Conservation (phyloP, 1,140 invertebrate genomes). For the Caenorhabditis tropicalis region DNA sequence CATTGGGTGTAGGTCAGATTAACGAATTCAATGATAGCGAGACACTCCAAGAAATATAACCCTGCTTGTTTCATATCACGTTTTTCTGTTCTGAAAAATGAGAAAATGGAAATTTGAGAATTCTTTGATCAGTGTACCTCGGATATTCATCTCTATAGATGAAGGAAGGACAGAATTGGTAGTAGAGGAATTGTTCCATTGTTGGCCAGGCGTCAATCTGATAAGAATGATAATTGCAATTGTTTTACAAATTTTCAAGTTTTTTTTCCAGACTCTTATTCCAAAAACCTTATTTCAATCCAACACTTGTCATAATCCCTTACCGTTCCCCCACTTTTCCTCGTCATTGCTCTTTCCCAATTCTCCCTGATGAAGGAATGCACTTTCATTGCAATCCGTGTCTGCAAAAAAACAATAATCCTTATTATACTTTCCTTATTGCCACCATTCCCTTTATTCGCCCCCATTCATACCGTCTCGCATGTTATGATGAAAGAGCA, state of each 20-base stretch:
- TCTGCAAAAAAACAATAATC: conserved; percentile 58
- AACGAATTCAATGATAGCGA: conserved; percentile 67
- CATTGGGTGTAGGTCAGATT: conserved; percentile 67
- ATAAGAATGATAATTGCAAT: background rate
- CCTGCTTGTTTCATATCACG: conserved; percentile 63
- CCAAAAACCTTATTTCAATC: too few relatives aligned
- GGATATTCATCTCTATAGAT: conserved; percentile 67
- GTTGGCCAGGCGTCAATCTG: conserved; percentile 55
- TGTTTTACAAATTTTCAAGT: background rate
- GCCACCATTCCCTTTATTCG: background rate
- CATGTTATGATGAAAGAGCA: conserved; percentile 72
- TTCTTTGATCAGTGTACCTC: too few relatives aligned
- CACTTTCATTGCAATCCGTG: conserved; percentile 69
- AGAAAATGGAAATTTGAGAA: background rate
- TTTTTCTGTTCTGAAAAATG: conserved; percentile 49
- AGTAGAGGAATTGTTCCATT: conserved; percentile 67
- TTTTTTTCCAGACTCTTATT: too few relatives aligned
- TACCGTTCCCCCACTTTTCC: conserved; percentile 54
- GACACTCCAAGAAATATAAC: conserved; percentile 60
- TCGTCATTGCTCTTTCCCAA: conserved; percentile 52
- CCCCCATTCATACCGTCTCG: conserved; percentile 66
- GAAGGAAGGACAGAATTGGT: conserved; percentile 68
- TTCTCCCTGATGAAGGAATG: conserved; percentile 71
- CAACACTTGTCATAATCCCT: background rate
- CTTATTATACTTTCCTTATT: background rate